Base-by-base conservation (phyloP, 2,797 vertebrate genomes). In the Scolopax bukidnonensis region DNA sequence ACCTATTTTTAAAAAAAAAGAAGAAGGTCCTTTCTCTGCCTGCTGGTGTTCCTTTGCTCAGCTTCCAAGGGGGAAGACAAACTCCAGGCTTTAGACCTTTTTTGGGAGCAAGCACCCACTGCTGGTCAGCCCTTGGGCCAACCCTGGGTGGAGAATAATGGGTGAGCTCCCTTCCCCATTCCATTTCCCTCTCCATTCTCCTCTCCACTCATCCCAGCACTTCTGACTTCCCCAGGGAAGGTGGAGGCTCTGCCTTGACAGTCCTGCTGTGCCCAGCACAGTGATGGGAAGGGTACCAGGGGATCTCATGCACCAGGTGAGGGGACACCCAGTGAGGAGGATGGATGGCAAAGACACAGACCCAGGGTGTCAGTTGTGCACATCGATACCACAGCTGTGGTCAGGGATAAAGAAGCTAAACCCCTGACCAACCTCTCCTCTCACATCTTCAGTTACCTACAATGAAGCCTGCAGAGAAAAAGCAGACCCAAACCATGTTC, bases 1-100 rank as follows among this genome's bases (percentile, higher is more conserved):
- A 97, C 94, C 90, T 93, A 94, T 92, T 95, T 27, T 8, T 36
- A 86, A 61, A 76, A 63, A 89, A 70, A 91, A 25, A 33, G 56
- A 63, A 89, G 87, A 95, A 92, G 30, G 50, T 80, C 43, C 76
- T 77, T 94, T 33, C 56, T 10, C 71, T 60, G 80, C 77, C 78
- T 93, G 36, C 76, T 84, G 65, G 32, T 82, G 59, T 56, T 75
- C 81, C 47, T 89, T 60, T 0, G 0, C 88, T 79, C 70, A 25
- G 64, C n/a, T 84, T 88, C 81, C 1, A 4, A 30, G 24, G 19
- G 21, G 48, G 50, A 21, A 77, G 78, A 36, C 18, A 48, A 53
- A 65, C 20, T n/a, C 56, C 36, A 53, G 53, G 65, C 9, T 13
- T 13, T 8, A 4, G 27, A 3, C 9, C 40, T 30, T 84, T 75